These are phyloP conservation scores for Fukomys damarensis DNA, from an alignment of 2,113 vertebrate genomes.

Conservation along the genomic window DNA sequence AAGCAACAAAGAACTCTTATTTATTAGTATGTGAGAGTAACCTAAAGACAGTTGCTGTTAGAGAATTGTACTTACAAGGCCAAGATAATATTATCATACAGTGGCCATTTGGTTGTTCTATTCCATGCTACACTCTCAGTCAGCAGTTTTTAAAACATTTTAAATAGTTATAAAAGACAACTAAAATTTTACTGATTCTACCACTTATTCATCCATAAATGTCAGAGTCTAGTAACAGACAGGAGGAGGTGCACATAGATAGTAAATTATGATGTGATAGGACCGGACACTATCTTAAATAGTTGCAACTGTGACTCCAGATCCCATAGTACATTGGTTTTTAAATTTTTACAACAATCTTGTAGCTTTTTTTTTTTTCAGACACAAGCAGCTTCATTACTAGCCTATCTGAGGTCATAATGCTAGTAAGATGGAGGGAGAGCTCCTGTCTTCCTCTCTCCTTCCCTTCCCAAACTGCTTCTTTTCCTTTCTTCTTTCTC, in stretches of 20 bases:
- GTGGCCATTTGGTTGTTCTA: neutral
- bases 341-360: neutral
- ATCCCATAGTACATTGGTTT: rapidly evolving
- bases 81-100: neutral
- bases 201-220: neutral
- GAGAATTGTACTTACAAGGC: neutral
- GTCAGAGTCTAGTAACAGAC: neutral
- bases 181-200: neutral
- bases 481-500: too few species aligned
- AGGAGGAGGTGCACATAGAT: rapidly evolving
- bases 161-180: neutral
- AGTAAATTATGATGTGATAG: rapidly evolving
- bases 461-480: neutral
- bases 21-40: rapidly evolving
- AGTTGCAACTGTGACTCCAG: neutral
- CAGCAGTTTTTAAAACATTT: neutral
- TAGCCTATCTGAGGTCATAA: neutral
- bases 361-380: neutral
- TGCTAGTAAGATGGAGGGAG: neutral
- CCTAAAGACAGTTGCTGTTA: neutral
- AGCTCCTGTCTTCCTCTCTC: neutral
- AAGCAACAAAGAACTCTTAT: neutral
- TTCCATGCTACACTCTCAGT: neutral
- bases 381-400: neutral
- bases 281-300: too few species aligned